Conservation (phyloP, 92 coral and sea anemone species). For the Epizoanthus fatuus region DNA sequence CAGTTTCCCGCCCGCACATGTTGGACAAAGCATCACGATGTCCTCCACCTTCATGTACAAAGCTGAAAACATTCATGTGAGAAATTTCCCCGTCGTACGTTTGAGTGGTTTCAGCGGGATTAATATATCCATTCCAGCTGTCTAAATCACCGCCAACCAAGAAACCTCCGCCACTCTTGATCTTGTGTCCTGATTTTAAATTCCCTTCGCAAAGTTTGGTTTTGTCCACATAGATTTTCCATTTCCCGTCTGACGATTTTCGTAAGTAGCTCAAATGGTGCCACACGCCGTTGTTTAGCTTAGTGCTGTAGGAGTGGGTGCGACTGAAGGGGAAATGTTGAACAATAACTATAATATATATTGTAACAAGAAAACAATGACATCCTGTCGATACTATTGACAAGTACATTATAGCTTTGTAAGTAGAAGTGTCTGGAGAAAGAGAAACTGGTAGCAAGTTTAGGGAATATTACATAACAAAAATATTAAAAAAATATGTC, state of each 20-base stretch:
- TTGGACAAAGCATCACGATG: not conserved
- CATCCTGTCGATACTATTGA: no score
- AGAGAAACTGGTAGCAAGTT: no score
- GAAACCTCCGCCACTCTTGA: constrained; percentile 20
- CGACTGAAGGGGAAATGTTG: not conserved
- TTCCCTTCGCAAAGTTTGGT: not conserved
- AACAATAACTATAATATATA: not conserved
- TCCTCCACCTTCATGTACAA: not conserved
- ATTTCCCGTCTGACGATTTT: not conserved
- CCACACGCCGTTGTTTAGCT: not conserved
- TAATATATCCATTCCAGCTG: not conserved
- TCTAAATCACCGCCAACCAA: constrained; percentile 5
- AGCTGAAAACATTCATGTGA: constrained; percentile 27
- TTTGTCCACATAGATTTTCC: not conserved
- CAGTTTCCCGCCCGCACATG: constrained; percentile 39
- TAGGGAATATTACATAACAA: no score
- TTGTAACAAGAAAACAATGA: no score
- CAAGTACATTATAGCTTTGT: no score
- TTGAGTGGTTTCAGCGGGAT: no score
- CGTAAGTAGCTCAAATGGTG: constrained; percentile 28
- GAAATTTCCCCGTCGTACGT: constrained; percentile 13
- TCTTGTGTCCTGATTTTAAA: no score
- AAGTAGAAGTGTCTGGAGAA: no score
- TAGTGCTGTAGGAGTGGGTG: no score
- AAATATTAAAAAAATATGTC: no score